Base-by-base conservation (phyloP, 2,113 vertebrate genomes). In the Athene noctua region DNA sequence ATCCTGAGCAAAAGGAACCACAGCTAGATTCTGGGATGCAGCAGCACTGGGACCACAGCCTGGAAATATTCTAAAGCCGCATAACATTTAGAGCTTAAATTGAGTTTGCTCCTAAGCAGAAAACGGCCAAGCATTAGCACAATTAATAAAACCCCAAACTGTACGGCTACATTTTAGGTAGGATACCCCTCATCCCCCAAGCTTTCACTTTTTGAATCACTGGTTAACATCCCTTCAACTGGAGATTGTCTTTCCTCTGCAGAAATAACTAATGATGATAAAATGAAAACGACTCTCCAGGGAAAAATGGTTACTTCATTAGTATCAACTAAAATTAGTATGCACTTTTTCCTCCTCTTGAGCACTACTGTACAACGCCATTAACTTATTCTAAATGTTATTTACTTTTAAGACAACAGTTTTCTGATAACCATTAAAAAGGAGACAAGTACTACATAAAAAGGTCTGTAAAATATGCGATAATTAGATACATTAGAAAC, bases 251-350 rank as follows among this genome's bases (percentile, higher is more conserved):
- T 63, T 47, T 88, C 80, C 57, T 81, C 38, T 70, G 16, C 25
- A 94, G 25, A 86, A 70, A 84, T 68, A 92, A 93, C 88, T 66
- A 94, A 88, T 36, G 14, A n/a, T 95, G 51, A 23, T 88, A 91
- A 83, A 88, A 95, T 54, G 36, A 94, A 88, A 88, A 71, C 36
- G 1, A 65, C 23, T 74, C 70, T 80, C 68, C 38, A 44, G 72
- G 68, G 55, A 95, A 32, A 93, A 96, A 85, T 47, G 62, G 71
- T 55, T 78, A 78, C 71, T 90, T 95, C 68, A 59, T 73, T 67
- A 93, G 8, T 17, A 94, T 73, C 10, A 62, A 63, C 27, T 82
- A 78, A 88, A 93, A 95, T 86, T 77, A 88, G 15, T 34, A 71
- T 58, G 34, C 11, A 61, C 5, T 59, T 92, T 47, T 90, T 74